These are phyloP conservation scores for Aplysina aerophoba DNA, from an alignment of 37 sponge, comb jelly and placozoan genomes.

Conservation along the genomic window DNA sequence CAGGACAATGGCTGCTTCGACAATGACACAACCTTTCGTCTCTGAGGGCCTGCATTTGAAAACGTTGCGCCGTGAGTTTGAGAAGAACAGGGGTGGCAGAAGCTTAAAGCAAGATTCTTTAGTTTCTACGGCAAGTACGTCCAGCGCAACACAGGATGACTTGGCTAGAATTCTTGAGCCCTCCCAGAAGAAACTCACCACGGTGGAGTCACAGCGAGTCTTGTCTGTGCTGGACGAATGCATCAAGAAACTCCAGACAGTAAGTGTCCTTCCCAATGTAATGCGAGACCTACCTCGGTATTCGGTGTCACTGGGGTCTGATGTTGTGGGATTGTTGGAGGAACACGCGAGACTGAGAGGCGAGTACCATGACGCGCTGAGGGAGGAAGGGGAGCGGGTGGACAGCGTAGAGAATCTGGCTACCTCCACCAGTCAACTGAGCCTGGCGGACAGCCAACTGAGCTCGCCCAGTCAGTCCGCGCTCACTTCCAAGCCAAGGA, in stretches of 20 bases:
- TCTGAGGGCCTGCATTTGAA: not conserved
- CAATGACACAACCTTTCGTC: not conserved
- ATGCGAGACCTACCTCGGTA: constrained; percentile 34
- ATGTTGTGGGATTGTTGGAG: constrained; percentile 67
- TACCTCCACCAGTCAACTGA: constrained; percentile 17
- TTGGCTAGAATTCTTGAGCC: constrained; percentile 78
- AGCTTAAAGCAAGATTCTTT: constrained; percentile 1
- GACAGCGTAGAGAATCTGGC: constrained; percentile 22
- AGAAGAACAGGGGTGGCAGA: not conserved
- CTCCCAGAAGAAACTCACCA: constrained; percentile 87
- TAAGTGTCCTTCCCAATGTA: constrained; percentile 51
- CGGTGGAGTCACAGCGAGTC: constrained; percentile 92
- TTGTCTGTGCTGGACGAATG: constrained; percentile 82
- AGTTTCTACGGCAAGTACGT: not conserved
- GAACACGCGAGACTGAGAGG: constrained; percentile 59
- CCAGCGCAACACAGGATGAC: constrained; percentile 39
- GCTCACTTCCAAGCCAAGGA: not conserved
- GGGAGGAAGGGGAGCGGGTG: not conserved
- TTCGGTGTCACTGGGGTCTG: constrained; percentile 76
- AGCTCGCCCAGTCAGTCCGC: not conserved
- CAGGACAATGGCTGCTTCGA: constrained; percentile 7
- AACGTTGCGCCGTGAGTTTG: not conserved
- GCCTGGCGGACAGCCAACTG: not conserved
- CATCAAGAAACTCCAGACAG: constrained; percentile 59
- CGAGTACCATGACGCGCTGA: constrained; percentile 41